Percentiles rank a stretch among this genome's conserved stretches.
phyloP scores from a whole-genome alignment of 2,888 invertebrate genomes.

The Drosophila atripex region DNA sequence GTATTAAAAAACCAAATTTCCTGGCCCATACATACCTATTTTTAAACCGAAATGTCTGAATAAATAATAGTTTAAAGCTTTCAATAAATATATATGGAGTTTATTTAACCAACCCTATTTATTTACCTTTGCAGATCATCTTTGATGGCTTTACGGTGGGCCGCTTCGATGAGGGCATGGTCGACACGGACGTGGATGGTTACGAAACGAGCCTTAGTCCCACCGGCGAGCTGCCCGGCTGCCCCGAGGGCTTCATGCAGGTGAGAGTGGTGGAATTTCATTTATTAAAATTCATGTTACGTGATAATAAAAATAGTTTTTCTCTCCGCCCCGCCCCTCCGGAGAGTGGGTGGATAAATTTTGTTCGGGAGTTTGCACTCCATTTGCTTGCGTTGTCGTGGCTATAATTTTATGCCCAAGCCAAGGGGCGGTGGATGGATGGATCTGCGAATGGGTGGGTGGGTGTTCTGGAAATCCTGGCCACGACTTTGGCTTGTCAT shows the following conservation, averaged over 20 bases:
- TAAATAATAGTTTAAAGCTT: not conserved
- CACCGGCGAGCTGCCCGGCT: slow-evolving; percentile 88
- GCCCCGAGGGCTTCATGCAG: slow-evolving; percentile 95
- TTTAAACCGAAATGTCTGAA: not conserved
- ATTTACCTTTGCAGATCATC: slow-evolving; percentile 86
- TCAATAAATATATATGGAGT: not conserved
- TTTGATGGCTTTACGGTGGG: slow-evolving; percentile 96
- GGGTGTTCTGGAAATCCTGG: slow-evolving; percentile 27
- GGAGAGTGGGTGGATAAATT: slow-evolving; percentile 16
- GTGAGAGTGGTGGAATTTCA: slow-evolving; percentile 83
- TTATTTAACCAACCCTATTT: slow-evolving; percentile 8
- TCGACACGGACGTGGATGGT: slow-evolving; percentile 83
- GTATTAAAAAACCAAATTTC: not conserved
- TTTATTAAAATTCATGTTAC: slow-evolving; percentile 70
- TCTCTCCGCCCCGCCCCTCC: not conserved
- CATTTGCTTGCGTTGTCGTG: slow-evolving; percentile 57
- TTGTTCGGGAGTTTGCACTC: slow-evolving; percentile 58
- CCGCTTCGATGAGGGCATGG: slow-evolving; percentile 88
- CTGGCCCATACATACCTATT: not conserved
- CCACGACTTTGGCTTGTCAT: slow-evolving; percentile 28
- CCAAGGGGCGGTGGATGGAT: not conserved
- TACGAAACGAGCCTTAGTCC: slow-evolving; percentile 83
- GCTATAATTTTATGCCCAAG: slow-evolving; percentile 66
- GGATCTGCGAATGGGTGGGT: slow-evolving; percentile 1
- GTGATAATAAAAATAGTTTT: slow-evolving; percentile 52